Evolutionary conservation across 2,113 vertebrate genomes (phyloP).

Genomic region (Callospermophilus lateralis): DNA sequence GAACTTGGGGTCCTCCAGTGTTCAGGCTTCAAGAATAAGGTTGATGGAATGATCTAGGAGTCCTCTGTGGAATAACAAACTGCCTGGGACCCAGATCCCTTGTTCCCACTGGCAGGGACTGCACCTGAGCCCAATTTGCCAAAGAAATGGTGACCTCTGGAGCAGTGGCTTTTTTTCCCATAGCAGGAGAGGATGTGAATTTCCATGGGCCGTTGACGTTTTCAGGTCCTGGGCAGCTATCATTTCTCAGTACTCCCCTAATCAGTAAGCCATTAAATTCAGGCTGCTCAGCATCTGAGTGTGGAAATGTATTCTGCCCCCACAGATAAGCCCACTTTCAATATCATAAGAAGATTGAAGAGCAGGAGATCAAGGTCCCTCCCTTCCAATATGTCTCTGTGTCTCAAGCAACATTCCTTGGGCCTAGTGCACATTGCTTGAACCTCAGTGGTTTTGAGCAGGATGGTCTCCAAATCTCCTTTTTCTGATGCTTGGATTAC

Average conservation of each 20-base stretch:
- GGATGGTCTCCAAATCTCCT: background rate
- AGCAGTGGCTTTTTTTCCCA: background rate
- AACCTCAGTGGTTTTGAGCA: background rate
- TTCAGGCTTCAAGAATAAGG: background rate
- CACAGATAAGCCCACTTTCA: background rate
- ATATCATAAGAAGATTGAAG: background rate
- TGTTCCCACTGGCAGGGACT: background rate
- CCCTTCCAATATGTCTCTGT: background rate
- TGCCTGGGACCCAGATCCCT: background rate
- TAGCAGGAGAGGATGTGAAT: background rate
- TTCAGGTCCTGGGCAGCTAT: too few relatives aligned
- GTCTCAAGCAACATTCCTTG: background rate
- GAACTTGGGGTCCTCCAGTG: background rate
- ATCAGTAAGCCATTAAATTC: background rate
- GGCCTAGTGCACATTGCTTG: background rate
- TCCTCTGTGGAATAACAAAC: background rate
- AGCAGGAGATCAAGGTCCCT: too few relatives aligned
- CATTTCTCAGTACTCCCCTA: background rate
- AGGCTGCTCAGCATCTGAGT: background rate
- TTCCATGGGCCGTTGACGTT: background rate
- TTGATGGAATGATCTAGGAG: background rate
- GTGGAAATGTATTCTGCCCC: background rate
- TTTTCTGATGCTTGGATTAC: background rate
- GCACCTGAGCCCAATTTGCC: background rate
- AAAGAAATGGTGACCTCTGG: background rate